phyloP scores from a whole-genome alignment of 2,888 invertebrate species.

The Diplolepis rosae region DNA sequence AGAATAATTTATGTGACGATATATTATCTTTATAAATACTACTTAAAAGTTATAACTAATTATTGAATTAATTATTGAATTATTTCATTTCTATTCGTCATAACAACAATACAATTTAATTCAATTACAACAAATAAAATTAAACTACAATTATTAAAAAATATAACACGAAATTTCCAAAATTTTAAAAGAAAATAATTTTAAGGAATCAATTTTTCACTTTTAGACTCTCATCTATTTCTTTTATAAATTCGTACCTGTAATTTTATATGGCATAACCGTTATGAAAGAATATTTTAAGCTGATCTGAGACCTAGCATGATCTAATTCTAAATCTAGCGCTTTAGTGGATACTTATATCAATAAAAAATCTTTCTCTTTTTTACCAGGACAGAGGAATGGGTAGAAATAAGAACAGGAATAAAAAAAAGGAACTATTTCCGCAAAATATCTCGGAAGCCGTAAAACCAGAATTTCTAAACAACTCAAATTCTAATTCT shows the following conservation, averaged over 20 bases:
- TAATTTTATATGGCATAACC: neutral
- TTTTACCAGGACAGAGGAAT: constrained; percentile 33
- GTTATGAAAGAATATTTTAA: neutral
- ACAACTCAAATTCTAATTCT: neutral
- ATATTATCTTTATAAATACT: too few species aligned
- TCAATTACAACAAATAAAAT: too few species aligned
- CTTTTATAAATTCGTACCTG: neutral
- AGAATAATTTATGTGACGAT: too few species aligned
- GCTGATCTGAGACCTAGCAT: neutral
- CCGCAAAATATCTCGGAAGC: neutral
- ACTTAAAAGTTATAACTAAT: too few species aligned
- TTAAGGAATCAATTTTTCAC: too few species aligned
- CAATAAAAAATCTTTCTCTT: neutral
- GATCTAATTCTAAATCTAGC: neutral
- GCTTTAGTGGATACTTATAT: neutral
- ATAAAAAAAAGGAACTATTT: constrained; percentile 38
- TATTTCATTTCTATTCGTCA: too few species aligned
- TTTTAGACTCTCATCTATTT: too few species aligned
- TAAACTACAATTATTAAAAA: too few species aligned
- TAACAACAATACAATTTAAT: too few species aligned
- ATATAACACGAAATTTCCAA: too few species aligned
- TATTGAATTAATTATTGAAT: too few species aligned
- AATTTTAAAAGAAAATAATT: too few species aligned
- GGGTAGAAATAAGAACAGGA: constrained; percentile 50
- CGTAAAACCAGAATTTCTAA: neutral